Percentiles rank a stretch among this genome's conserved stretches.
Conservation (phyloP, 2,888 invertebrate genomes). For the Caenorhabditis panamensis region DNA sequence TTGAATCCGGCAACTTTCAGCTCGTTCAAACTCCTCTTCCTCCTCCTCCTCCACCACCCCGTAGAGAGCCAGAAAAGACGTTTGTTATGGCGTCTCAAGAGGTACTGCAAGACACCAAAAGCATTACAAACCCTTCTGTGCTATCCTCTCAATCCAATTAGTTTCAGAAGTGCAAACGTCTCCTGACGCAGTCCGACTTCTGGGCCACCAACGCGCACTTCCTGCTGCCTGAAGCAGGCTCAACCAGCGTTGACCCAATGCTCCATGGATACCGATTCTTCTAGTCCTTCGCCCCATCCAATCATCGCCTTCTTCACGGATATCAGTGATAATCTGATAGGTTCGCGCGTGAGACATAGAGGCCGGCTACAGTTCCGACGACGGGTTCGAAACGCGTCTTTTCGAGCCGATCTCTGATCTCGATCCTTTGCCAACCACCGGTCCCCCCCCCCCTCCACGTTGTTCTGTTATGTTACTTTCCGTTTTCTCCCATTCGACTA, state of each 20-base stretch:
- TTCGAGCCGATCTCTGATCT: slow-evolving; percentile 48
- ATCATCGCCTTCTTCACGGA: slow-evolving; percentile 11
- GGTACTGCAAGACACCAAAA: slow-evolving; percentile 12
- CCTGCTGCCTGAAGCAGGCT: slow-evolving; percentile 78
- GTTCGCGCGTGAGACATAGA: slow-evolving; percentile 27
- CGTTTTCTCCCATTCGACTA: not conserved
- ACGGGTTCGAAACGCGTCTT: not conserved
- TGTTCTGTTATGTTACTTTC: not conserved
- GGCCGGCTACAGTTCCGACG: slow-evolving; percentile 23
- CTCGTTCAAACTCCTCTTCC: slow-evolving; percentile 11
- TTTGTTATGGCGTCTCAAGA: slow-evolving; percentile 24
- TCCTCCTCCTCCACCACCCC: not conserved
- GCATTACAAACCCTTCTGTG: not conserved
- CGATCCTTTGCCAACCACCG: slow-evolving; percentile 10
- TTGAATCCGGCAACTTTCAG: slow-evolving; percentile 11
- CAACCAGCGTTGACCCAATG: slow-evolving; percentile 78
- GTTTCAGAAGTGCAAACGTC: slow-evolving; percentile 48
- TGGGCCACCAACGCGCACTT: slow-evolving; percentile 68
- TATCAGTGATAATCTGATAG: slow-evolving; percentile 36
- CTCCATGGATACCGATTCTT: slow-evolving; percentile 75
- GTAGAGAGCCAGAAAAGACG: slow-evolving; percentile 41
- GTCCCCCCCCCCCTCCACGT: not conserved
- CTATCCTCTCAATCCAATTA: not conserved
- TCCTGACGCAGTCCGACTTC: slow-evolving; percentile 57
- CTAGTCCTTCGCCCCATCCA: slow-evolving; percentile 23